Evolutionary conservation across 1,140 invertebrate species (phyloP).

Genomic region (Zaprionus capensis): DNA sequence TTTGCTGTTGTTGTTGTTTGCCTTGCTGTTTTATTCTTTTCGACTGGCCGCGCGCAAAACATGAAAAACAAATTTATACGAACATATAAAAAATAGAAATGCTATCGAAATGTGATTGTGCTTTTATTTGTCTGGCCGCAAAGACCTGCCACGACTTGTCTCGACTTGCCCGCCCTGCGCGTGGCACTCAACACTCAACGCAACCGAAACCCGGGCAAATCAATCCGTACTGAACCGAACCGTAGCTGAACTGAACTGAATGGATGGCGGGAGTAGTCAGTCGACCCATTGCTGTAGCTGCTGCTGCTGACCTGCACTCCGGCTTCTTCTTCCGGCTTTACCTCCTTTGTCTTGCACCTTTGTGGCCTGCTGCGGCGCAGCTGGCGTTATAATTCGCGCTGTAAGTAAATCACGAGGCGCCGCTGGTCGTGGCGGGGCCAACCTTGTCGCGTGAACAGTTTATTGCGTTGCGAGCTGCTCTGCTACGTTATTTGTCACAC

Average conservation of each 20-base stretch:
- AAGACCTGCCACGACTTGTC: constrained; percentile 24
- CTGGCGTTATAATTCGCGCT: constrained; percentile 3
- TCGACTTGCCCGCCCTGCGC: constrained; percentile 21
- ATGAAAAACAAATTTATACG: constrained; percentile 40
- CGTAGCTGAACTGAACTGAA: constrained; percentile 37
- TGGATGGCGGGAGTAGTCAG: constrained; percentile 12
- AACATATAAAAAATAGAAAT: constrained; percentile 18
- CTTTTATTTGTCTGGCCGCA: constrained; percentile 43
- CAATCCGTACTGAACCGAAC: background rate
- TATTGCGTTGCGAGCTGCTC: constrained; percentile 56
- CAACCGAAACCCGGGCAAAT: constrained; percentile 19
- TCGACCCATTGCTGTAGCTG: constrained; percentile 14
- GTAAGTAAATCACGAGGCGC: constrained; percentile 61
- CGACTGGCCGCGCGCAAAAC: constrained; percentile 27
- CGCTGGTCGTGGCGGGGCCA: constrained; percentile 20
- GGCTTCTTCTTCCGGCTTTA: constrained; percentile 24
- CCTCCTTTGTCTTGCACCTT: constrained; percentile 45
- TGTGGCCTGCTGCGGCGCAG: constrained; percentile 20
- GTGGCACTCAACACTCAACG: constrained; percentile 45
- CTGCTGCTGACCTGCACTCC: constrained; percentile 16
- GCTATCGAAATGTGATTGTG: constrained; percentile 17
- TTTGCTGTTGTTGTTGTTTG: background rate
- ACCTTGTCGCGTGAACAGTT: constrained; percentile 70
- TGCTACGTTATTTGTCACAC: constrained; percentile 49
- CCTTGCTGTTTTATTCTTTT: constrained; percentile 9